A percentile compares a stretch with the other conserved stretches of the same genome.
Evolutionary conservation across 2,113 vertebrate genomes (phyloP).

Genomic region (Eubucco bourcierii): DNA sequence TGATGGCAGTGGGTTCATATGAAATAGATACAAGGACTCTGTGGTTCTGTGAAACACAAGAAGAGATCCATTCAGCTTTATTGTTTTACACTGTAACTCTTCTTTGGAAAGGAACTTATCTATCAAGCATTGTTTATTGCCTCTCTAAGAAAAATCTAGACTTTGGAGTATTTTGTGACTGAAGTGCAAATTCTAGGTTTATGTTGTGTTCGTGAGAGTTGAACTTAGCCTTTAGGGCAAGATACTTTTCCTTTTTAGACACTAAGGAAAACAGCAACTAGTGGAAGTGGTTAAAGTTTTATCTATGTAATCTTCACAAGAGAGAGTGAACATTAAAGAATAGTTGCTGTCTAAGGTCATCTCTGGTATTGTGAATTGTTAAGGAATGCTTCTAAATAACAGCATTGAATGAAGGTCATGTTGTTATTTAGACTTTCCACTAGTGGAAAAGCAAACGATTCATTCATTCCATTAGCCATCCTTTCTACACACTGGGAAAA

Average conservation of each 20-base stretch:
- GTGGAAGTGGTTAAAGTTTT: neutral
- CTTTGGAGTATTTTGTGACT: neutral
- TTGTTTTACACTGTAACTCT: neutral
- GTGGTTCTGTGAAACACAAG: neutral
- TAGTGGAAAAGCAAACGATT: conserved; percentile 47
- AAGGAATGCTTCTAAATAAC: neutral
- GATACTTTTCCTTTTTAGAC: neutral
- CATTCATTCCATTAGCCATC: conserved; percentile 55
- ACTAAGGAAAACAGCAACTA: neutral
- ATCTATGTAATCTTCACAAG: neutral
- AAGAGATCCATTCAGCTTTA: neutral
- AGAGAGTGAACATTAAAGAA: conserved; percentile 11
- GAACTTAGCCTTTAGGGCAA: neutral
- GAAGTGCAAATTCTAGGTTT: neutral
- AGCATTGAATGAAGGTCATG: conserved; percentile 44
- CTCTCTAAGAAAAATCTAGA: neutral
- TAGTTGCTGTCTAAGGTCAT: conserved; percentile 10
- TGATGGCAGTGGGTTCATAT: neutral
- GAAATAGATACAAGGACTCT: neutral
- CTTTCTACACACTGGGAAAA: conserved; percentile 31
- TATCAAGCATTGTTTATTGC: neutral
- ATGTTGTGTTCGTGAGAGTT: neutral
- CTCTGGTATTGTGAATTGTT: conserved; percentile 6
- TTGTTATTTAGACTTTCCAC: conserved; percentile 45
- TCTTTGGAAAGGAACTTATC: neutral